A percentile compares a stretch with the other conserved stretches of the same genome.
Evolutionary conservation across 2,888 invertebrate species (phyloP).

Genomic region (Chrysolina oricalcia): DNA sequence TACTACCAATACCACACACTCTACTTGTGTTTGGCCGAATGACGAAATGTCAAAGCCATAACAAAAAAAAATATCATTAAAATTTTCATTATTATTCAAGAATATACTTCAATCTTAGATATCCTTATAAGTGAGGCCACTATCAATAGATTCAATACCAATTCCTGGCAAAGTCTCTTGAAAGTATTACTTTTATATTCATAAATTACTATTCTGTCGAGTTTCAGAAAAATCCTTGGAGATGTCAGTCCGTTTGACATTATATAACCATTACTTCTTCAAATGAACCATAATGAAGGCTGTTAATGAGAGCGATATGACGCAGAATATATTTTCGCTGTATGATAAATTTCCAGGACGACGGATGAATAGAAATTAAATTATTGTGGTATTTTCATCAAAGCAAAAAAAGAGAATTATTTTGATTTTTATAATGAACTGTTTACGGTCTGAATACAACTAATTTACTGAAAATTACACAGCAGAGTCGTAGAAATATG

Average conservation of each 20-base stretch:
- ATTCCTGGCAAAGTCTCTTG: too few species aligned
- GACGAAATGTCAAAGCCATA: too few species aligned
- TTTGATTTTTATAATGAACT: not conserved
- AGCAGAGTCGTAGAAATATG: not conserved
- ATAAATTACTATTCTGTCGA: not conserved
- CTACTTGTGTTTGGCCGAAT: too few species aligned
- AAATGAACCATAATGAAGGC: not conserved
- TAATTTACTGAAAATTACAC: not conserved
- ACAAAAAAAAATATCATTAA: too few species aligned
- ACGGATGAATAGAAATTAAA: conserved; percentile 1
- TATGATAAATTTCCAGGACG: not conserved
- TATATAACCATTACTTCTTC: not conserved
- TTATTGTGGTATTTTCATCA: not conserved
- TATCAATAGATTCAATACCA: too few species aligned
- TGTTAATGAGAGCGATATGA: conserved; percentile 1
- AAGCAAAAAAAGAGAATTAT: not conserved
- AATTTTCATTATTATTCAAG: too few species aligned
- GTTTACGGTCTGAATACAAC: not conserved
- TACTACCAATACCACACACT: too few species aligned
- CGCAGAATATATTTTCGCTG: not conserved
- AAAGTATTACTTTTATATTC: too few species aligned
- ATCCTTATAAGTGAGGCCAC: too few species aligned
- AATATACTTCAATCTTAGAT: too few species aligned
- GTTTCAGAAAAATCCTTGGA: not conserved
- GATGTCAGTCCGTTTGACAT: not conserved